Percentiles rank a stretch among this genome's conserved stretches.
Evolutionary conservation across 1,140 invertebrate genomes (phyloP).

Genomic region (Hylaeus anthracinus): DNA sequence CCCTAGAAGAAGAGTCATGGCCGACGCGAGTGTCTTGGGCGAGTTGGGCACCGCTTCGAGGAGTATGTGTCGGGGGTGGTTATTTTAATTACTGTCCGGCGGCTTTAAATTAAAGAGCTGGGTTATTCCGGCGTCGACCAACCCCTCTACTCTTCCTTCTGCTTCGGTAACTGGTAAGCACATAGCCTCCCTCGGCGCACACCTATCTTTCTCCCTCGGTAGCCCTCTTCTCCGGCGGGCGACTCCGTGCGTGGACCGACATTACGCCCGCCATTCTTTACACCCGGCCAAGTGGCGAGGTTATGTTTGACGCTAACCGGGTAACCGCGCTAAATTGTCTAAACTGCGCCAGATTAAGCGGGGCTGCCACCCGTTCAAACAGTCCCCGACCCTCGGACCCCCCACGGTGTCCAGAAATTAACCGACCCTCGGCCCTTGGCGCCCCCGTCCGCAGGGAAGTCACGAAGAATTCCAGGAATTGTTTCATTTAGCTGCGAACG

Average conservation of each 20-base stretch:
- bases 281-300: slow-evolving; percentile 65
- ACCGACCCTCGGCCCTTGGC: slow-evolving; percentile 56
- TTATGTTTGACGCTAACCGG: slow-evolving; percentile 76
- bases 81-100: slow-evolving; percentile 82
- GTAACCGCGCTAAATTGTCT: slow-evolving; percentile 74
- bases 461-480: slow-evolving; percentile 70
- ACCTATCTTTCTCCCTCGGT: slow-evolving; percentile 13
- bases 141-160: slow-evolving; percentile 62
- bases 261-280: slow-evolving; percentile 73
- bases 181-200: slow-evolving; percentile 35
- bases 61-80: slow-evolving; percentile 76
- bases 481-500: slow-evolving; percentile 65
- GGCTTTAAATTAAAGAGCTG: slow-evolving; percentile 79
- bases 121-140: slow-evolving; percentile 73
- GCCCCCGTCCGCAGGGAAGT: slow-evolving; percentile 12
- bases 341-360: slow-evolving; percentile 71
- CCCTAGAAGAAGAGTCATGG: background rate
- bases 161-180: slow-evolving; percentile 70
- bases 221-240: background rate
- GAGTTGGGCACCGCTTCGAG: slow-evolving; percentile 73
- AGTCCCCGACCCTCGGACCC: slow-evolving; percentile 12
- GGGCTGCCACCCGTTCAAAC: slow-evolving; percentile 53
- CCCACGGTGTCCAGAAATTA: slow-evolving; percentile 68
- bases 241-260: slow-evolving; percentile 60
- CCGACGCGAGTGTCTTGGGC: slow-evolving; percentile 24